These are phyloP conservation scores for Zosterops japonicus DNA, from an alignment of 2,113 vertebrate genomes.

Conservation along the genomic window DNA sequence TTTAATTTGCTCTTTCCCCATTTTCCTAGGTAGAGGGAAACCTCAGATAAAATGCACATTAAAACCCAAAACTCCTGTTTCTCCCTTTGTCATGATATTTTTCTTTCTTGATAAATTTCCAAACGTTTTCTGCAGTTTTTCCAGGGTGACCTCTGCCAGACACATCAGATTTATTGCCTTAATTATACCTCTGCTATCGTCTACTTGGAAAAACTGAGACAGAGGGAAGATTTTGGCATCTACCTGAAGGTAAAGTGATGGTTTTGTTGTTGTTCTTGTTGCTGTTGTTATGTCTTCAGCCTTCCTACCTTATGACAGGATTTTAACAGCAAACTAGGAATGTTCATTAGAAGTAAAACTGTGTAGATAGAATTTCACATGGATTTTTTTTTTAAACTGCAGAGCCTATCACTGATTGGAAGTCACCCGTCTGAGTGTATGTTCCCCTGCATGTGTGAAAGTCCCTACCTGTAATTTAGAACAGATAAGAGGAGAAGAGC, in stretches of 20 bases:
- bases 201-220: conserved; percentile 87
- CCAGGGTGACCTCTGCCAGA: conserved; percentile 83
- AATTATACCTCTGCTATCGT: conserved; percentile 86
- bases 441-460: neutral
- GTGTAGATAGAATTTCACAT: neutral
- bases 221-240: conserved; percentile 86
- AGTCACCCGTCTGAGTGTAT: neutral
- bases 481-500: neutral
- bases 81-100: neutral
- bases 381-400: neutral
- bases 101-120: neutral
- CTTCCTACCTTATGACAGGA: neutral
- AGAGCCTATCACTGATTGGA: neutral
- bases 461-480: neutral
- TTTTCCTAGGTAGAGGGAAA: neutral
- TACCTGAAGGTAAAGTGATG: conserved; percentile 85
- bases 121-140: conserved; percentile 73
- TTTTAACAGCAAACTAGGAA: neutral
- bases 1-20: neutral
- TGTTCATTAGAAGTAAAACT: neutral
- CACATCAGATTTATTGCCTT: conserved; percentile 90
- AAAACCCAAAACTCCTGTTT: neutral
- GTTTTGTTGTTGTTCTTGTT: neutral
- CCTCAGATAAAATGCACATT: neutral
- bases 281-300: neutral